phyloP scores from a whole-genome alignment of 2,888 invertebrate genomes.

The Cylindroiulus punctatus region DNA sequence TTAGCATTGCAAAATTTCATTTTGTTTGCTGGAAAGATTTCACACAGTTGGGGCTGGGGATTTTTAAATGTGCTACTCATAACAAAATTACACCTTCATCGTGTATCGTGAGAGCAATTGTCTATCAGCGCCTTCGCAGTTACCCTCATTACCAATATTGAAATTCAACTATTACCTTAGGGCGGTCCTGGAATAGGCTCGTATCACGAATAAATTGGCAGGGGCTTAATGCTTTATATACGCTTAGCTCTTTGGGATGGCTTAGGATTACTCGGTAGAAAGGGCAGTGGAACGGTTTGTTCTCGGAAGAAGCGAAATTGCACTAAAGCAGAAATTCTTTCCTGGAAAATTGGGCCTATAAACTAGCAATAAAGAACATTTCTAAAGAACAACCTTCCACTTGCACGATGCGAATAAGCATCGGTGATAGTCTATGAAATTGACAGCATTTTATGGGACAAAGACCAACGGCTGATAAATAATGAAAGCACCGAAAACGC shows the following conservation, averaged over 20 bases:
- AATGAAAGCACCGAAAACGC: background rate
- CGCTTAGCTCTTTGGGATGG: background rate
- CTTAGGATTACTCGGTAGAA: background rate
- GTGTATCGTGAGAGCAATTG: too few relatives aligned
- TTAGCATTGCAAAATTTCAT: too few relatives aligned
- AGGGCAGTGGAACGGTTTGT: background rate
- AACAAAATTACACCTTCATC: too few relatives aligned
- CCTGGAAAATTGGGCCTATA: constrained; percentile 9
- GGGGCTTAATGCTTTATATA: background rate
- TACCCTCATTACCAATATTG: background rate
- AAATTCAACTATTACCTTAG: background rate
- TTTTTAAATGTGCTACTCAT: too few relatives aligned
- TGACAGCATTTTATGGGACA: background rate
- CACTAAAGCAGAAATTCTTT: background rate
- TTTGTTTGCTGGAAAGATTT: too few relatives aligned
- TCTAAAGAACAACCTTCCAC: background rate
- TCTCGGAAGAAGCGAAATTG: constrained; percentile 17
- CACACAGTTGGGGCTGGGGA: too few relatives aligned
- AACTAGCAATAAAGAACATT: background rate
- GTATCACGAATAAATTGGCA: background rate
- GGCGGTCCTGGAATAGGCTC: background rate
- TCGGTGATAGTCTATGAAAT: constrained; percentile 22
- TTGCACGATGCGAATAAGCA: background rate
- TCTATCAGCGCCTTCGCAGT: too few relatives aligned
- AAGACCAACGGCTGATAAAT: background rate